These are phyloP conservation scores for Xyrauchen texanus DNA, from an alignment of 2,113 vertebrate genomes.

Conservation along the genomic window DNA sequence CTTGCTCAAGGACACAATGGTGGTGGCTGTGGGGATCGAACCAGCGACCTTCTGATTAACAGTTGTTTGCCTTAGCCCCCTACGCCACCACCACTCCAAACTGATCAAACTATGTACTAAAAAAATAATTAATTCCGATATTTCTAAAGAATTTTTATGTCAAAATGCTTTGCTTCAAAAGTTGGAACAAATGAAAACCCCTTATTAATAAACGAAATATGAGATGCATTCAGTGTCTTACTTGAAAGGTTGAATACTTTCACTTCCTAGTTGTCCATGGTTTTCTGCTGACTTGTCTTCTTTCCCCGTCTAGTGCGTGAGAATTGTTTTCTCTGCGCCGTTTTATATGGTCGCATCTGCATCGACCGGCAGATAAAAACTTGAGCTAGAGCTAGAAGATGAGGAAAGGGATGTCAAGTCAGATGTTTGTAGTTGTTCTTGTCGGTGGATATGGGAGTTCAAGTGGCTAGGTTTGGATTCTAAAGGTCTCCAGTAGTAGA, in stretches of 20 bases:
- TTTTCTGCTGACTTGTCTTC: neutral
- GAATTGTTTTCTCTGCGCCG: neutral
- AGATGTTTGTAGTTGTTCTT: neutral
- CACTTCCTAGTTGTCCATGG: neutral
- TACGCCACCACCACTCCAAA: too few relatives aligned
- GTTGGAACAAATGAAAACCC: neutral
- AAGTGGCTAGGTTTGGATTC: too few relatives aligned
- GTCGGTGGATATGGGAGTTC: too few relatives aligned
- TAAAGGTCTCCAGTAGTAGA: neutral
- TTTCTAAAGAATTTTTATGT: neutral
- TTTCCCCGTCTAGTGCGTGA: neutral
- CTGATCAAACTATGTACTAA: too few relatives aligned
- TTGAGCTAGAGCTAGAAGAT: neutral
- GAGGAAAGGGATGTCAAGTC: neutral
- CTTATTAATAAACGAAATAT: neutral
- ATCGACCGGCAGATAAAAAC: neutral
- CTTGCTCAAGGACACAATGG: too few relatives aligned
- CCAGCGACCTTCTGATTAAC: too few relatives aligned
- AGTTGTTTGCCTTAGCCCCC: too few relatives aligned
- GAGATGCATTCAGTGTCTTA: neutral
- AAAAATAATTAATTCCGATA: neutral
- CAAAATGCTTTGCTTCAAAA: neutral
- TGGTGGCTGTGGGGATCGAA: too few relatives aligned
- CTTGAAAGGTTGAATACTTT: neutral
- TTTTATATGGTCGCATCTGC: neutral